Base-by-base conservation (phyloP, 37 sponge, comb jelly and placozoan species). In the Theonella swinhoei region DNA sequence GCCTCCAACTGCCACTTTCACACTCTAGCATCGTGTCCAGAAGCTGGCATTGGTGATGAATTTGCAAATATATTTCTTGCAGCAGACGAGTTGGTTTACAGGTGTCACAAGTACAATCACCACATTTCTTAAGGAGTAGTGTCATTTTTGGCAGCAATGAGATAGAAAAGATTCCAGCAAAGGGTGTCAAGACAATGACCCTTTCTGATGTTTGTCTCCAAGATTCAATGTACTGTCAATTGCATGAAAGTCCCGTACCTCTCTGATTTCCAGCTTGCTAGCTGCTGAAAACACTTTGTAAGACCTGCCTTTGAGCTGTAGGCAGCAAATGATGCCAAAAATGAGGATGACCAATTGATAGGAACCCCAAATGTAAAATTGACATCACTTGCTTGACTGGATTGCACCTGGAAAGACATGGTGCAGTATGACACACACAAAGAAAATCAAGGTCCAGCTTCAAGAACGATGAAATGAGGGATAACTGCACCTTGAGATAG, bases 51-150 rank as follows among this genome's bases (percentile, higher is more conserved):
- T 29, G 39, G 41, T 84, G 80, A 58, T 78, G 80, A 4, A 89
- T 29, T 14, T 33, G 8, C 20, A n/a, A 31, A 58, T 84, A 84
- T 5, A 89, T 74, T n/a, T 83, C 84, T 28, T 38, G 4, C 42
- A 85, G 84, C 23, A 89, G 65, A 1, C 79, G 61, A 42, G 89
- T 83, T 8, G 78, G 78, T 54, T 83, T 83, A 75, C 83, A 83
- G 39, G 83, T 70, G 7, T 3, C 19, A 38, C 89, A 78, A 28
- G 20, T 37, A 60, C 36, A 5, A 3, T 42, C 34, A 14, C 79
- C 80, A 89, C 80, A 89, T 42, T 89, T 89, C 47, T 70, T 77
- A 89, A 89, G 60, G 64, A 58, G 47, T 83, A 89, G 60, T 83
- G 85, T 17, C 80, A 41, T 42, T 33, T 67, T 47, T 40, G 37